These are phyloP conservation scores for Drosophila prosaltans DNA, from an alignment of 1,140 invertebrate species.

Conservation along the genomic window DNA sequence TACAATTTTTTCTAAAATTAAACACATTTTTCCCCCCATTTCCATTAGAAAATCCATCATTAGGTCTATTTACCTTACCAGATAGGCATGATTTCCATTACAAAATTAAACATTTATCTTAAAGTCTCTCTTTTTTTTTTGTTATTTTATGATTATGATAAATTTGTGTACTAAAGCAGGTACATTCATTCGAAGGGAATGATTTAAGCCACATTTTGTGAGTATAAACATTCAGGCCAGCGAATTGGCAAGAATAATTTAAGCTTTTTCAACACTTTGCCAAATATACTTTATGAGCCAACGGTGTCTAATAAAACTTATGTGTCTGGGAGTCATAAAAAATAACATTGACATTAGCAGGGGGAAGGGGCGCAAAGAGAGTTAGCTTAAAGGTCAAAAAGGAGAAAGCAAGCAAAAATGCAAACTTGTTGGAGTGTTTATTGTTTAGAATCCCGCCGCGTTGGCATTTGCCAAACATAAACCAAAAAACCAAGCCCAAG, in stretches of 20 bases:
- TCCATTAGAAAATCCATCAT: too few relatives aligned
- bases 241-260: slow-evolving; percentile 41
- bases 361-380: slow-evolving; percentile 3
- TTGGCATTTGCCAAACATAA: slow-evolving; percentile 19
- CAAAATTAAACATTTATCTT: too few relatives aligned
- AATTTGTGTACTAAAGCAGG: too few relatives aligned
- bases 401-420: slow-evolving; percentile 17
- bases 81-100: too few relatives aligned
- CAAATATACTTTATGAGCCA: slow-evolving; percentile 54
- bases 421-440: slow-evolving; percentile 73
- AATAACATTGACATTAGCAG: slow-evolving; percentile 18
- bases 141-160: too few relatives aligned
- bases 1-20: too few relatives aligned
- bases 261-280: slow-evolving; percentile 46
- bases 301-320: slow-evolving; percentile 62
- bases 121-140: too few relatives aligned
- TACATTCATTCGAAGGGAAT: too few relatives aligned
- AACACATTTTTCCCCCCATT: too few relatives aligned
- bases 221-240: slow-evolving; percentile 9
- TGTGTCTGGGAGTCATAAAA: slow-evolving; percentile 56
- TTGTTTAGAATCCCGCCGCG: slow-evolving; percentile 49
- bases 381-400: slow-evolving; percentile 13
- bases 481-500: slow-evolving; percentile 7
- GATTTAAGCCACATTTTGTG: not conserved
- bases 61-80: too few relatives aligned